Percentiles rank a stretch among this genome's conserved stretches.
Evolutionary conservation across 2,888 invertebrate genomes (phyloP).

Genomic region (Megamerina dolium): DNA sequence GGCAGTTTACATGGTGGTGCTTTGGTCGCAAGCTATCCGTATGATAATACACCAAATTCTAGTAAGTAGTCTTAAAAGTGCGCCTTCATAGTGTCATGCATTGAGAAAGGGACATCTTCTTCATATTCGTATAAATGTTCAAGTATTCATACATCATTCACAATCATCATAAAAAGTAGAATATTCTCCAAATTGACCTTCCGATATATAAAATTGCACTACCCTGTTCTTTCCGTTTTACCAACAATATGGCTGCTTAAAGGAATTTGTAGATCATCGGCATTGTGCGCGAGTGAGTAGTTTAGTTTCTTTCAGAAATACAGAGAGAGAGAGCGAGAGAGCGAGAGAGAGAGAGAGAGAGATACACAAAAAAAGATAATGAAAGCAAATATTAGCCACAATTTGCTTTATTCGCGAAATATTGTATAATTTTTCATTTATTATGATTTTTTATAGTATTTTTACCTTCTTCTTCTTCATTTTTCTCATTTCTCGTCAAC

Average conservation of each 20-base stretch:
- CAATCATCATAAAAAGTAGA: background rate
- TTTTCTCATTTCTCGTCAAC: constrained; percentile 32
- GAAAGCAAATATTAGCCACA: no score
- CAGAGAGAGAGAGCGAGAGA: background rate
- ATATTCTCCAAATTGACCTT: constrained; percentile 5
- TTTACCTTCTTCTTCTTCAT: background rate
- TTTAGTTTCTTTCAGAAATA: background rate
- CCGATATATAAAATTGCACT: constrained; percentile 39
- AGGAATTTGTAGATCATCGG: constrained; percentile 72
- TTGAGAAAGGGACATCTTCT: no score
- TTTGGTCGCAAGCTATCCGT: constrained; percentile 94
- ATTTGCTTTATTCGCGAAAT: background rate
- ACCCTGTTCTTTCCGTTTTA: constrained; percentile 25
- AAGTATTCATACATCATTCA: background rate
- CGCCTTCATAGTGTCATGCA: background rate
- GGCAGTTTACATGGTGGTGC: constrained; percentile 89
- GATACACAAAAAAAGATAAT: no score
- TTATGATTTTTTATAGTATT: constrained; percentile 3
- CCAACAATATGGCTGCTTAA: constrained; percentile 49
- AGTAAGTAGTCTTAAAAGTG: constrained; percentile 58
- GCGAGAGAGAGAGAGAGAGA: no score
- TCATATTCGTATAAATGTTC: no score
- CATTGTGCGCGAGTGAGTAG: constrained; percentile 65
- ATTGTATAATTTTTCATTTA: background rate
- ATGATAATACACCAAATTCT: constrained; percentile 90